A percentile compares a stretch with the other conserved stretches of the same genome.
These are phyloP conservation scores for Drosophila paranaensis DNA, from an alignment of 2,888 invertebrate genomes.

Conservation along the genomic window DNA sequence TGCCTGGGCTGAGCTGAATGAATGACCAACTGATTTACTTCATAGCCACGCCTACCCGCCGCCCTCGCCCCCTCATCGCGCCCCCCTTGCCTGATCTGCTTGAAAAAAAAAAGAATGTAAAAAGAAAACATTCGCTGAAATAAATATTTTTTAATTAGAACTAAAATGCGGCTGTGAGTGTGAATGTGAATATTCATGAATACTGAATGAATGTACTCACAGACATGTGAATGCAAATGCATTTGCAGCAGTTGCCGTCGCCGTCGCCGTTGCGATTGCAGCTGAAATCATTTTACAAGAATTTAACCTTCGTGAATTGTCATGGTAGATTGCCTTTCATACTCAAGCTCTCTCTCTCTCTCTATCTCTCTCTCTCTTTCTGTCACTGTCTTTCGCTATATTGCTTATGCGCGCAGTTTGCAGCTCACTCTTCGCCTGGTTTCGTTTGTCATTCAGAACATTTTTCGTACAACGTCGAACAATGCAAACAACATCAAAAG, in stretches of 20 bases:
- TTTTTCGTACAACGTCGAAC: slow-evolving; percentile 20
- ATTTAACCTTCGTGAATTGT: slow-evolving; percentile 76
- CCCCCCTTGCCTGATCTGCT: slow-evolving; percentile 16
- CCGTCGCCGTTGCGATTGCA: no score
- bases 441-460: slow-evolving; percentile 63
- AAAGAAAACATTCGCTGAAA: neutral
- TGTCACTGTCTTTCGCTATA: neutral
- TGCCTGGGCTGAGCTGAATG: slow-evolving; percentile 7
- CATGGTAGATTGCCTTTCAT: slow-evolving; percentile 70
- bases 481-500: slow-evolving; percentile 47
- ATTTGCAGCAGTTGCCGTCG: no score
- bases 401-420: slow-evolving; percentile 60
- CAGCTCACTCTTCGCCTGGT: slow-evolving; percentile 40
- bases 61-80: neutral
- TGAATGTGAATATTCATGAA: slow-evolving; percentile 17
- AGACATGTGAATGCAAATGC: slow-evolving; percentile 3
- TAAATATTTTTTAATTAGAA: slow-evolving; percentile 67
- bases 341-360: slow-evolving; percentile 1
- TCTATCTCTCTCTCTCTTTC: neutral
- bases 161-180: slow-evolving; percentile 28
- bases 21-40: slow-evolving; percentile 41
- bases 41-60: neutral
- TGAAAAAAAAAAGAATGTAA: slow-evolving; percentile 32
- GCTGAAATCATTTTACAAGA: slow-evolving; percentile 67
- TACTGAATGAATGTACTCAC: slow-evolving; percentile 11